Base-by-base conservation (phyloP, 2,888 invertebrate genomes). In the Perdita meconis region DNA sequence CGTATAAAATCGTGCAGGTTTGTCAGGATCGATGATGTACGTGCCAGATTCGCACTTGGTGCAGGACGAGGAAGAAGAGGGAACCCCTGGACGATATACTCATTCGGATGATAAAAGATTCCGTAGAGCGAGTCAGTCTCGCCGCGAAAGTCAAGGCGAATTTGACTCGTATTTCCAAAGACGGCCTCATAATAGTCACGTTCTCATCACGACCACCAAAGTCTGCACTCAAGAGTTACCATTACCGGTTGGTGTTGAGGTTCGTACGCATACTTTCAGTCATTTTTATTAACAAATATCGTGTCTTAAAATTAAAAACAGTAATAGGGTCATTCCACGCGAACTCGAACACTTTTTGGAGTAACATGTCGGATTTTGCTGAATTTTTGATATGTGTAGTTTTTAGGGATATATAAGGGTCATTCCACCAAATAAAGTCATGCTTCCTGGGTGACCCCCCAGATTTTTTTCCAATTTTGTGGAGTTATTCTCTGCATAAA, bases 181-280 rank as follows among this genome's bases (percentile, higher is more conserved):
- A 12, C 89, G 88, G 1, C 88, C 91, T 79, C 88, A 89, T 42
- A 92, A 84, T 59, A 92, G 92, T 22, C 97, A 97, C 87, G 96
- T 98, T 64, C 95, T 95, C 36, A 97, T 98, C 81, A 95, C 96
- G n/a, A 98, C 98, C 0, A 96, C 96, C 55, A 97, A 98, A 94
- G 98, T 98, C 60, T 97, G 98, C 91, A 97, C 97, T 57, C 98
- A 98, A 91, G 95, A 96, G 61, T 93, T 99, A 61, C 96, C 97
- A 0, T 92, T 99, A 47, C 98, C 98, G 0, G 96, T 96, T 72
- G 97, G 97, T 2, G 98, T 98, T 8, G 97, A 98, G 91, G 90
- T 87, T 53, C 12, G 65, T 0, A 16, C 10, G 6, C 30, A 30
- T 30, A 30, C 30, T 4, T 30, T 4, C 6, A 30, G 30, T 30